Base-by-base conservation (phyloP, 2,888 invertebrate species). In the Drepana falcataria region DNA sequence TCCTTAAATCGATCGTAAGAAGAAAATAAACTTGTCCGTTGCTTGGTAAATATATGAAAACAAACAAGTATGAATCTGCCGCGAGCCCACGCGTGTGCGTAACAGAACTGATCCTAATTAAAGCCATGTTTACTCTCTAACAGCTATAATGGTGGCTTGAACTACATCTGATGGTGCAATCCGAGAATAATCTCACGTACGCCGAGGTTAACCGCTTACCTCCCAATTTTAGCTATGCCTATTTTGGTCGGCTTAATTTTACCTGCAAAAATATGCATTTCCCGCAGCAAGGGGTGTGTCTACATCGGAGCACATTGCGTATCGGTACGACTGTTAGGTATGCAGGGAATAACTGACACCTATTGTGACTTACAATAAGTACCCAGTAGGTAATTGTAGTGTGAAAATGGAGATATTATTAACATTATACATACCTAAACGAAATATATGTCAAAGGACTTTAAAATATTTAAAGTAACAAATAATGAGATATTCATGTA, bases 91-190 rank as follows among this genome's bases (percentile, higher is more conserved):
- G 83, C 84, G 73, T 69, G 68, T 77, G 77, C 78, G 80, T 77
- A 79, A 77, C 77, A 72, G 68, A 74, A 75, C 79, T 70, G 79
- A 65, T 67, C 75, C 81, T 87, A 88, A 87, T 85, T 83, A 85
- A 83, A 87, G 81, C 73, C 55, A 59, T 88, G 88, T 89, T 88
- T 89, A 87, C 84, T 77, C 75, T 79, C 69, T 73, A 71, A 73
- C 75, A 79, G 83, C 81, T 85, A 83, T 81, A 83, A 79, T 73
- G 75, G 75, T 72, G 73, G 73, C 63, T 69, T 79, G 76, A 66
- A 78, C 87, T 87, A 87, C 83, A 77, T 87, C 70, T 72, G 81
- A 79, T 69, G 71, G 69, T 77, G 79, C 74, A 78, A 59, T 73
- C 75, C 74, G 69, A 74, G 83, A 87, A 86, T 88, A 88, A 68